Evolutionary conservation across 2,113 vertebrate genomes (phyloP), one percentile per base, ranked within the genome.

Genomic region (Nibea albiflora): DNA sequence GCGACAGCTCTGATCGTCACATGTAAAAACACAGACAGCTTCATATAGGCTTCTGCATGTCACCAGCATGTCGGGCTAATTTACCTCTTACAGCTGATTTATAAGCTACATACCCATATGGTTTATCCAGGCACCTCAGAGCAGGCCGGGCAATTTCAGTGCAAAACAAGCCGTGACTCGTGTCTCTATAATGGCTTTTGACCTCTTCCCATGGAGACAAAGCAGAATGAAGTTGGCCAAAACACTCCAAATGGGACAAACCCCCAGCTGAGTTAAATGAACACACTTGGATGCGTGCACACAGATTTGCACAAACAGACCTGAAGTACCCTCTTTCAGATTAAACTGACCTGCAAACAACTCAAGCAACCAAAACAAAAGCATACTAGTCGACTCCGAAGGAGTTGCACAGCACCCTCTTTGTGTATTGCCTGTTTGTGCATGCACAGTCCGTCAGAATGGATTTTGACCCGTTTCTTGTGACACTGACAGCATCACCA

Each of bases 181-280:
- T 88, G 88, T 85, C 78, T 86, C 78, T 75, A 28, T 53, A 73
- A 66, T 83, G 76, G 28, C 88, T 73, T 89, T 50, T 87, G 86
- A 85, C 86, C 84, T 77, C 84, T 67, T 81, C 84, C 86, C 80
- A 62, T 61, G 62, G 87, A 87, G 85, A 88, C 78, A 74, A 72
- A 90, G 83, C 82, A 70, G 64, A 82, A 73, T 44, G 50, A 83
- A 84, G 77, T 61, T 80, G 75, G 70, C 50, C 83, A 89, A 88
- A 90, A 90, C 87, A 84, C 57, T 85, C 53, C 60, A 82, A 90
- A 82, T 80, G 75, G 84, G 90, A 84, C 85, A 84, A 85, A 76
- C 78, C 84, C 82, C 85, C 86, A 2, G 68, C 66, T 70, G 82
- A 86, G 76, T 83, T 79, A 67, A 78, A 73, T 44, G 47, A 88